These are phyloP conservation scores for Xiphophorus birchmanni DNA, from an alignment of 2,797 vertebrate species.

Conservation along the genomic window DNA sequence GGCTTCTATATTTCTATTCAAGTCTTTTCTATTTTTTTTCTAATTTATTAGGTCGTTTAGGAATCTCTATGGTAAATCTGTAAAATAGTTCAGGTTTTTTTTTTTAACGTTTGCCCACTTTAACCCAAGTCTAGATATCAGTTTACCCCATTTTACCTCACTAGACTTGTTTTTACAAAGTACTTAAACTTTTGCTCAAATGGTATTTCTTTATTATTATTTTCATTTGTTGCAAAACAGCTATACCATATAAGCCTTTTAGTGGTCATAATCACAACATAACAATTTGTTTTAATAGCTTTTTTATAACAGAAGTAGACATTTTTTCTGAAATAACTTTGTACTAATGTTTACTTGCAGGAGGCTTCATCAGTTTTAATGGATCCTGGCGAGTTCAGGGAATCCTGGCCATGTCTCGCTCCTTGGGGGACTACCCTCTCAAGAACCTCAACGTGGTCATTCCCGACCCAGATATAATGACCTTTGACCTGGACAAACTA, in stretches of 20 bases:
- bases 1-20: not conserved
- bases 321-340: not conserved
- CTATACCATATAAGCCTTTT: not conserved
- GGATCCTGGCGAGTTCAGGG: conserved; percentile 98
- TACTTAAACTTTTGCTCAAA: not conserved
- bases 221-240: not conserved
- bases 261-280: not conserved
- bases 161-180: not conserved
- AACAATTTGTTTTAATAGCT: not conserved
- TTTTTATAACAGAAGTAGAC: not conserved
- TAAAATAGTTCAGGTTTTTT: not conserved
- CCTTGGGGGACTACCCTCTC: conserved; percentile 95
- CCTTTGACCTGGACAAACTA: conserved; percentile 97
- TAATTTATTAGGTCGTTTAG: not conserved
- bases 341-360: conserved; percentile 66
- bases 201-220: not conserved
- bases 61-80: not conserved
- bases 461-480: conserved; percentile 94
- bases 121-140: not conserved
- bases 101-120: not conserved
- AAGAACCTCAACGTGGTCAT: conserved; percentile 98
- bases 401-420: conserved; percentile 98
- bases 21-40: not conserved
- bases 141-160: not conserved
- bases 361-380: conserved; percentile 98